phyloP scores from a whole-genome alignment of 2,113 vertebrate genomes.

The Orthonyx spaldingii region DNA sequence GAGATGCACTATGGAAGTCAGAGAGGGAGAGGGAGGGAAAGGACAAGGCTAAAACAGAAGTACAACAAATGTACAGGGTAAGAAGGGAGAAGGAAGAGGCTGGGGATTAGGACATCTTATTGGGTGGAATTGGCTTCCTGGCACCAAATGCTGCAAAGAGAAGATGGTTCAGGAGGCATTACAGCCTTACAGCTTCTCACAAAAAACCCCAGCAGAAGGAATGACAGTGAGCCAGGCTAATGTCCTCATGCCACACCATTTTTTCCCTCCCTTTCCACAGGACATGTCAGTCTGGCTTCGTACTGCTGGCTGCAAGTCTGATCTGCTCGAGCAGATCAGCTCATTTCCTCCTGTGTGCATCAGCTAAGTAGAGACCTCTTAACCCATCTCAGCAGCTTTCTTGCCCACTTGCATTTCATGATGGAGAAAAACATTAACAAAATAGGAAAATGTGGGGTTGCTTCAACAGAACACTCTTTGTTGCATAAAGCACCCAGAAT shows the following conservation, averaged over 20 bases:
- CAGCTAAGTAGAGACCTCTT: background rate
- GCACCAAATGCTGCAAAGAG: background rate
- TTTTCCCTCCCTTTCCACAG: background rate
- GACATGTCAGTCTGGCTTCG: background rate
- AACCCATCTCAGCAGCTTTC: background rate
- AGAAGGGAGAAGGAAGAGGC: background rate
- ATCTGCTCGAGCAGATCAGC: rapidly evolving
- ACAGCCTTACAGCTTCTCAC: background rate
- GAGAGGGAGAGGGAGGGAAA: background rate
- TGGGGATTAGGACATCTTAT: background rate
- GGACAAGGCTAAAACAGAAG: background rate
- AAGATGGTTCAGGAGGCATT: background rate
- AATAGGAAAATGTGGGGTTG: background rate
- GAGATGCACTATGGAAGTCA: background rate
- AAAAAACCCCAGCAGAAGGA: background rate
- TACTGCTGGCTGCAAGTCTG: background rate
- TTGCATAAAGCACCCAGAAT: background rate
- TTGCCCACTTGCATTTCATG: background rate
- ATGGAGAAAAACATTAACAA: background rate
- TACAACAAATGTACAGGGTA: background rate
- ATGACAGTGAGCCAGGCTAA: background rate
- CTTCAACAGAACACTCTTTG: background rate
- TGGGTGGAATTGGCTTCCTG: background rate
- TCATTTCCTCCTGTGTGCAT: background rate
- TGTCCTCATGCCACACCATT: background rate